Base-by-base conservation (phyloP, 2,797 vertebrate genomes). In the Sphenodon punctatus region DNA sequence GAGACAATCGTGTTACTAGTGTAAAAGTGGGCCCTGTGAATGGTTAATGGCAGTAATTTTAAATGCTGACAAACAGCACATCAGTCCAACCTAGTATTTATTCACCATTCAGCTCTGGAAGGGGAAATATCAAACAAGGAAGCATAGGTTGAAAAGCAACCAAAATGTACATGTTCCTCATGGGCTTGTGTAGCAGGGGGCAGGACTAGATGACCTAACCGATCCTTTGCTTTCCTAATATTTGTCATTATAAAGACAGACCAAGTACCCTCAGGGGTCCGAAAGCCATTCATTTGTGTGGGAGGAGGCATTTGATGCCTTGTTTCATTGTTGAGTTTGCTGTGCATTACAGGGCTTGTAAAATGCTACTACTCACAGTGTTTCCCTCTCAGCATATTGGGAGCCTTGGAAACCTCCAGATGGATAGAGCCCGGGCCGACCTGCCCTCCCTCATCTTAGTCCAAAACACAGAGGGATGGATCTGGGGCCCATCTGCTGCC, bases 371-470 rank as follows among this genome's bases (percentile, higher is more conserved):
- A 53, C 49, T 30, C n/a, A 51, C n/a, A 30, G 13, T 27, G 16
- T 5, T 5, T 53, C 17, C 3, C 3, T 19, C 9, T 5, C n/a
- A 53, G 51, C n/a, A 17, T 14, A 4, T n/a, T 16, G 3, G n/a
- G 15, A 27, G 49, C 49, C 27, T 53, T 3, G 0, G 53, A 27
- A 53, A 27, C 48, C 25, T 51, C 51, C n/a, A 30, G 15, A 4
- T 17, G n/a, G 49, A n/a, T 17, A 7, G 30, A 17, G n/a, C 4
- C 17, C 15, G 30, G 2, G 15, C 49, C 53, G 49, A 27, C 27
- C 49, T 30, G 15, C 15, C n/a, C 15, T 53, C 15, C 53, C 15
- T 53, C 49, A 17, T 27, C 15, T 14, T 27, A 53, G 27, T 8
- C 25, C 30, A 15, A 53, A 51, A 49, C 13, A 14, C 27, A 51